These are phyloP conservation scores for Microcaecilia unicolor DNA, from an alignment of 2,797 vertebrate genomes.

Conservation along the genomic window DNA sequence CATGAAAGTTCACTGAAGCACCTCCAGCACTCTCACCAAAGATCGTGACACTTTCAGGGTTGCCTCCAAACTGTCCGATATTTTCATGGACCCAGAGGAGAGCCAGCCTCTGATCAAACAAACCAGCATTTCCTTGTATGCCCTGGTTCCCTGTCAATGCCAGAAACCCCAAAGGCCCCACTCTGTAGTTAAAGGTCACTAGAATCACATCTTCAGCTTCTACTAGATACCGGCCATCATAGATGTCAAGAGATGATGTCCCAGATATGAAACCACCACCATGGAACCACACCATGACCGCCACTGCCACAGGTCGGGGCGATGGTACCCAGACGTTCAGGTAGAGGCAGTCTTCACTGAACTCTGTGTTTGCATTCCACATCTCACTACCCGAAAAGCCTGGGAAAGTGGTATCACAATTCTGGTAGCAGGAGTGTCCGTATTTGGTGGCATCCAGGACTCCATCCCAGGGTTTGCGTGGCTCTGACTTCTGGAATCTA, in stretches of 20 bases:
- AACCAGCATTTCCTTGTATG: conserved; percentile 48
- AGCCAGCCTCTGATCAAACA: conserved; percentile 61
- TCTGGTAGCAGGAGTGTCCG: conserved; percentile 50
- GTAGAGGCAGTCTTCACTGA: conserved; percentile 65
- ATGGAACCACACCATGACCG: conserved; percentile 66
- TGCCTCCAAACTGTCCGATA: conserved; percentile 56
- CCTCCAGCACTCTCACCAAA: conserved; percentile 64
- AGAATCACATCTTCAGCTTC: conserved; percentile 54
- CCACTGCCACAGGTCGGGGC: conserved; percentile 18
- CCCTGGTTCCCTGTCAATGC: conserved; percentile 39
- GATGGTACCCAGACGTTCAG: conserved; percentile 61
- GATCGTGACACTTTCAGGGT: conserved; percentile 52
- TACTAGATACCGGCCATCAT: conserved; percentile 49
- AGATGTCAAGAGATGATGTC: conserved; percentile 48
- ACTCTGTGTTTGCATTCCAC: conserved; percentile 53
- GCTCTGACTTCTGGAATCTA: conserved; percentile 47
- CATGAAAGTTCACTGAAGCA: conserved; percentile 50
- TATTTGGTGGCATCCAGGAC: conserved; percentile 33
- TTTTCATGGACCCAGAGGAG: conserved; percentile 56
- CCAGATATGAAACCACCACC: conserved; percentile 53
- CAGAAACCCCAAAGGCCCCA: conserved; percentile 57
- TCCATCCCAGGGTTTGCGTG: conserved; percentile 38
- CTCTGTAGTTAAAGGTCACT: conserved; percentile 67
- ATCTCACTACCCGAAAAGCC: conserved; percentile 40
- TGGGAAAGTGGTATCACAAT: conserved; percentile 6